Conservation (phyloP, 2,113 vertebrate genomes). For the Zapornia atra region DNA sequence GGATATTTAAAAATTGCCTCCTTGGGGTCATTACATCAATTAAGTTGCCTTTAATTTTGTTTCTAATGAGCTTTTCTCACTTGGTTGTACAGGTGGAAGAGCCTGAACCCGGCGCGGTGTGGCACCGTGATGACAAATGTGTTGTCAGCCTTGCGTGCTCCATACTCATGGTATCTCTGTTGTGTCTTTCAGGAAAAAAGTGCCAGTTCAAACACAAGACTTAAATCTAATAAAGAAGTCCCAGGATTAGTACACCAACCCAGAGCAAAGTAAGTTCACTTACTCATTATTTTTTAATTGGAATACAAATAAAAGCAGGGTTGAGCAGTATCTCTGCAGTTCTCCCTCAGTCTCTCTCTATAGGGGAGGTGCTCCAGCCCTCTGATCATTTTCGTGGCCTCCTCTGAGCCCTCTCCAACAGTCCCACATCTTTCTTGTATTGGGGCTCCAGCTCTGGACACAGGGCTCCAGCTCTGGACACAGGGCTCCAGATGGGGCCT, state of each 20-base stretch:
- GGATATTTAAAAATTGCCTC: neutral
- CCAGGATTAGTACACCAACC: constrained; percentile 83
- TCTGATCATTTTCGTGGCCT: no score
- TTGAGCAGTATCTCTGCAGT: neutral
- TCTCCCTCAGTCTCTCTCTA: no score
- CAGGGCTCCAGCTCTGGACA: no score
- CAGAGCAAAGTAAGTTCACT: constrained; percentile 82
- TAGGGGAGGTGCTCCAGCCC: no score
- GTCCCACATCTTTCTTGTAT: no score
- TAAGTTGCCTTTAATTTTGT: neutral
- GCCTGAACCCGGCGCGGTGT: neutral
- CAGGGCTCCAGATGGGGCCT: no score
- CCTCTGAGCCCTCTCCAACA: no score
- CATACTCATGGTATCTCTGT: neutral
- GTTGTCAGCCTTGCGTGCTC: neutral
- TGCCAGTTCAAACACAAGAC: constrained; percentile 79
- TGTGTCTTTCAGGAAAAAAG: constrained; percentile 84
- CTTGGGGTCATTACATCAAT: neutral
- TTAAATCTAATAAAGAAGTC: constrained; percentile 82
- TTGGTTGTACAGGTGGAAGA: neutral
- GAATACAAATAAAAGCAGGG: neutral
- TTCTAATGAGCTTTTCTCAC: neutral
- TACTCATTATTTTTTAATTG: neutral
- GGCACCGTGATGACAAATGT: neutral
- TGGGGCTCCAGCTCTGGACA: no score